Conservation (phyloP, 92 coral and sea anemone species). For the Hydrozoanthus gracilis region DNA sequence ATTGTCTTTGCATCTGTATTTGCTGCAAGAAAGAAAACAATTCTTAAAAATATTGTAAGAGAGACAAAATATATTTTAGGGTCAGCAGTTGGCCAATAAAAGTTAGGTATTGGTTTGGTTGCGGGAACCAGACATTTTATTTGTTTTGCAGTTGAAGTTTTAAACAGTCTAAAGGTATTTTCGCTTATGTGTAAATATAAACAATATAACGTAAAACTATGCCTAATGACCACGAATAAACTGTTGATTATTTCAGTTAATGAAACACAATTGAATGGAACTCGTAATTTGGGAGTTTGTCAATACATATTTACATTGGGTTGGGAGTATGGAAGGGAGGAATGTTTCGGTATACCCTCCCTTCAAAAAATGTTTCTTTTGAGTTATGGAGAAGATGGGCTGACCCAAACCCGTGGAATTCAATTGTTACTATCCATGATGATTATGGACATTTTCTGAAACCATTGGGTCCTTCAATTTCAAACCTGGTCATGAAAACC, state of each 20-base stretch:
- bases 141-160: constrained; percentile 32
- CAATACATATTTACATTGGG: constrained; percentile 9
- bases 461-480: constrained; percentile 8
- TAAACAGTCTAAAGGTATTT: constrained; percentile 23
- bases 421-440: constrained; percentile 17
- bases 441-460: constrained; percentile 8
- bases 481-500: constrained; percentile 25
- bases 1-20: constrained; percentile 25
- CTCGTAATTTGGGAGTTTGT: constrained; percentile 33
- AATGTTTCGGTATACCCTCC: constrained; percentile 20
- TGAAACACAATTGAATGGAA: constrained; percentile 14
- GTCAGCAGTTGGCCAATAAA: constrained; percentile 35
- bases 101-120: constrained; percentile 19
- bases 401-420: constrained; percentile 16
- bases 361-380: constrained; percentile 10
- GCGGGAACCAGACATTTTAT: constrained; percentile 22
- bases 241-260: constrained; percentile 15
- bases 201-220: constrained; percentile 15
- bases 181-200: not conserved
- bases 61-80: constrained; percentile 33
- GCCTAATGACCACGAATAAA: constrained; percentile 14
- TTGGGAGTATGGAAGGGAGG: not conserved
- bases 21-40: constrained; percentile 8
- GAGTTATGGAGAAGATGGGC: constrained; percentile 18
- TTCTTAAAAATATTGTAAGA: constrained; percentile 37